Conservation (phyloP, 1,140 invertebrate species). For the Drosophila tropicalis region DNA sequence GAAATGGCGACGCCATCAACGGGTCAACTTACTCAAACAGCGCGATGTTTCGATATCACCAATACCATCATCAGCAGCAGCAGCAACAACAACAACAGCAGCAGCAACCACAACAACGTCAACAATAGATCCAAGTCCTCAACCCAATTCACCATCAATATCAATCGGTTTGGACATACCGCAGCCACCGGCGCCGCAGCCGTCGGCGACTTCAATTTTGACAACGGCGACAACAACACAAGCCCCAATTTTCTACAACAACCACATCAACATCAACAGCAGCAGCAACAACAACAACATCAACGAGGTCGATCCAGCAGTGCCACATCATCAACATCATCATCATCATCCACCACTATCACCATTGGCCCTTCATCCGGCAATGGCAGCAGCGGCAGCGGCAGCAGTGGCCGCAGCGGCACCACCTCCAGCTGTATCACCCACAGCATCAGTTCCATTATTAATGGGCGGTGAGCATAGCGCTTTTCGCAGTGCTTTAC, state of each 20-base stretch:
- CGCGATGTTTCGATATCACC: conserved; percentile 84
- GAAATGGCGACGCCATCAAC: conserved; percentile 97
- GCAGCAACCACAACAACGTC: conserved; percentile 14
- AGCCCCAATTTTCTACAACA: neutral
- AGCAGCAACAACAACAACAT: conserved; percentile 26
- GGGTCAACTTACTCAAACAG: conserved; percentile 95
- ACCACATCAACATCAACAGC: neutral
- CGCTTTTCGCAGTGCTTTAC: conserved; percentile 89
- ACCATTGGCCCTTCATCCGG: neutral
- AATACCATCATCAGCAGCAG: conserved; percentile 22
- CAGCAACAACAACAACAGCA: conserved; percentile 16
- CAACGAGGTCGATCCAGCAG: conserved; percentile 19
- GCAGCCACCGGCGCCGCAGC: no score
- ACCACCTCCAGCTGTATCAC: conserved; percentile 58
- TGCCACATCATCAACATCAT: conserved; percentile 25
- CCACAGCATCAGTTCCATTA: conserved; percentile 84
- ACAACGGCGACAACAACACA: conserved; percentile 2
- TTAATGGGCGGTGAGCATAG: conserved; percentile 94
- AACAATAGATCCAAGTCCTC: conserved; percentile 20
- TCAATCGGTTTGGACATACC: neutral
- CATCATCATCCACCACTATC: neutral
- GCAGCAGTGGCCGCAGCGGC: conserved; percentile 33
- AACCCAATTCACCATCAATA: neutral
- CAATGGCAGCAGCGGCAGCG: conserved; percentile 27
- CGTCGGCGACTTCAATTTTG: no score